These are phyloP conservation scores for Turnix velox DNA, from an alignment of 2,113 vertebrate species.

Conservation along the genomic window DNA sequence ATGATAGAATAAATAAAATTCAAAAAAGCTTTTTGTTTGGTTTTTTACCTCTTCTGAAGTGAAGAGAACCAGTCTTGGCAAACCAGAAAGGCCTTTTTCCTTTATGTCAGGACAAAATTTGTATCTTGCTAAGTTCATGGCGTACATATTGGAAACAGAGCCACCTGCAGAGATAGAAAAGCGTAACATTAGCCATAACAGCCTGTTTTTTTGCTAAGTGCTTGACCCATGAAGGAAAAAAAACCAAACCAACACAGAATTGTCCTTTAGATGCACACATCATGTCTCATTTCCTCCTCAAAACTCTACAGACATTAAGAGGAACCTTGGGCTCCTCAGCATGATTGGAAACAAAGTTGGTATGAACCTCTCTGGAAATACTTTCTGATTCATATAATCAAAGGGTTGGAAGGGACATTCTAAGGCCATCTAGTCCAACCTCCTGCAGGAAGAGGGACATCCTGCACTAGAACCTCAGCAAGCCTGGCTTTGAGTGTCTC, in stretches of 20 bases:
- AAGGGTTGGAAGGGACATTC: too few relatives aligned
- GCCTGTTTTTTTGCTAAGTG: background rate
- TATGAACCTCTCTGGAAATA: background rate
- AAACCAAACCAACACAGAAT: background rate
- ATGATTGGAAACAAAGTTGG: background rate
- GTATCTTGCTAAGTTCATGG: conserved; percentile 83
- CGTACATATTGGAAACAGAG: conserved; percentile 88
- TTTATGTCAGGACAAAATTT: conserved; percentile 81
- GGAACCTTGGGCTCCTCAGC: background rate
- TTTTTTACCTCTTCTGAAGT: conserved; percentile 82
- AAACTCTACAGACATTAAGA: background rate
- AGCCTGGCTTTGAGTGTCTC: too few relatives aligned
- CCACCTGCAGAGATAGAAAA: conserved; percentile 72
- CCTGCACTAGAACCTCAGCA: too few relatives aligned
- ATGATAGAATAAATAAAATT: background rate
- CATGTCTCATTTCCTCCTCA: background rate
- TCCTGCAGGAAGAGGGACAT: too few relatives aligned
- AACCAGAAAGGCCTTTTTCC: conserved; percentile 78
- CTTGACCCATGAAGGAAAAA: background rate
- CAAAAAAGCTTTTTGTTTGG: background rate
- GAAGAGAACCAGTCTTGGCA: conserved; percentile 80
- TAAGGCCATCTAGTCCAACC: too few relatives aligned
- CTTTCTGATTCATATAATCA: too few relatives aligned
- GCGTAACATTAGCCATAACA: background rate
- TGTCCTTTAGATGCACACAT: background rate